phyloP scores from a whole-genome alignment of 2,888 invertebrate genomes.

The Epinotia nisella region DNA sequence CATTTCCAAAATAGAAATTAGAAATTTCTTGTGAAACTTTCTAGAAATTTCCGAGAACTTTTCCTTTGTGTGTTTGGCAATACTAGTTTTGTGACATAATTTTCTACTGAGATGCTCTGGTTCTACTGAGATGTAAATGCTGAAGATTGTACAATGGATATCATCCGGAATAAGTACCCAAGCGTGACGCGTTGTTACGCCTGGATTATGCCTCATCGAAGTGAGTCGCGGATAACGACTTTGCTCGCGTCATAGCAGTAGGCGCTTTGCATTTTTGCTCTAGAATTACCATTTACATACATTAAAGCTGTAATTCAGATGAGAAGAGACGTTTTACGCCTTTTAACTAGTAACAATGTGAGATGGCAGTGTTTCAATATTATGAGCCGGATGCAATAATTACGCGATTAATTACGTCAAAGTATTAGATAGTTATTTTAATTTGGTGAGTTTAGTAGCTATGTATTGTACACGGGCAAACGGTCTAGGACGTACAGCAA shows the following conservation, averaged over 20 bases:
- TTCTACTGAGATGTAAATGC: neutral
- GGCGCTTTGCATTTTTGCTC: constrained; percentile 41
- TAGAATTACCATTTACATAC: constrained; percentile 36
- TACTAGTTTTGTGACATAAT: too few relatives aligned
- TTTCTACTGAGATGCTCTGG: too few relatives aligned
- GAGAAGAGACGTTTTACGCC: neutral
- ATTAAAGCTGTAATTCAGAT: constrained; percentile 15
- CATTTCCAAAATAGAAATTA: too few relatives aligned
- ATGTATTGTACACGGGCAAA: too few relatives aligned
- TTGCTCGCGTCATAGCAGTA: constrained; percentile 34
- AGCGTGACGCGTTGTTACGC: constrained; percentile 19
- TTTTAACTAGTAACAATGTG: neutral
- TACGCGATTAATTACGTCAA: too few relatives aligned
- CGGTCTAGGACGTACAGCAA: too few relatives aligned
- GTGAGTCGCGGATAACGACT: constrained; percentile 32
- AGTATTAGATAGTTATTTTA: too few relatives aligned
- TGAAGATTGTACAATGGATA: neutral
- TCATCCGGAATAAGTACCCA: constrained; percentile 10
- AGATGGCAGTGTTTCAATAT: neutral
- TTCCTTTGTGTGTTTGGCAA: too few relatives aligned
- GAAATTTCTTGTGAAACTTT: too few relatives aligned
- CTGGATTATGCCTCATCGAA: constrained; percentile 30
- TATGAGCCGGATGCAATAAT: neutral
- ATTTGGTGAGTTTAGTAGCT: too few relatives aligned
- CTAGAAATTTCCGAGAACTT: too few relatives aligned